A percentile compares a stretch with the other conserved stretches of the same genome.
Conservation (phyloP, 30 jellyfish, hydroid and myxozoan species). For the Mastigias papua region DNA sequence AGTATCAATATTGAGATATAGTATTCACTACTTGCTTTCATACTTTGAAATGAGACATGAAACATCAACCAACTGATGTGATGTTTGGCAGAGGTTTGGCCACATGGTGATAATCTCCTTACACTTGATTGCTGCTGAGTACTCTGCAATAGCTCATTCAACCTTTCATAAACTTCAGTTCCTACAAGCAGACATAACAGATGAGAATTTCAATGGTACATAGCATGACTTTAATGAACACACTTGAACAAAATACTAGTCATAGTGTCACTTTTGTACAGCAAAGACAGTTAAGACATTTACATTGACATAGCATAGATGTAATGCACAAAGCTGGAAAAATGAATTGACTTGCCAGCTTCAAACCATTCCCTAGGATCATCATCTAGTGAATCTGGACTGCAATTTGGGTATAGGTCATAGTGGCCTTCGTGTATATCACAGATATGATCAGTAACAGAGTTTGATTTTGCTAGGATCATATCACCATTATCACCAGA, state of each 20-base stretch:
- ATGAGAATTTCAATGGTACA: background rate
- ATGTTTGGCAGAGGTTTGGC: slow-evolving; percentile 3
- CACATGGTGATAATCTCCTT: background rate
- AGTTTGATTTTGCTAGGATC: background rate
- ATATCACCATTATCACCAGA: background rate
- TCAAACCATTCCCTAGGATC: background rate
- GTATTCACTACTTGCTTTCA: slow-evolving; percentile 2
- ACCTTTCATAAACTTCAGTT: background rate
- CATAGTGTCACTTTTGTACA: background rate
- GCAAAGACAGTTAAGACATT: background rate
- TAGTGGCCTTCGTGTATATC: background rate
- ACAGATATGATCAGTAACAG: background rate
- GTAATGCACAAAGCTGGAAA: background rate
- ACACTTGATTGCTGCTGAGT: background rate
- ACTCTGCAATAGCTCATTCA: background rate
- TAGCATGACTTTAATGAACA: background rate
- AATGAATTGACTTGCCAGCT: background rate
- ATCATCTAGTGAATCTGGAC: background rate
- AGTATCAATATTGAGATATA: background rate
- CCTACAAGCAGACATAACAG: background rate
- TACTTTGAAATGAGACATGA: slow-evolving; percentile 16
- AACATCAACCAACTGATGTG: slow-evolving; percentile 17
- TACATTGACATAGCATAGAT: background rate
- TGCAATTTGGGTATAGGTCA: background rate
- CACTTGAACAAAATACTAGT: too few relatives aligned